A percentile compares a stretch with the other conserved stretches of the same genome.
Conservation (phyloP, 2,888 invertebrate species). For the Bellardia pandia region DNA sequence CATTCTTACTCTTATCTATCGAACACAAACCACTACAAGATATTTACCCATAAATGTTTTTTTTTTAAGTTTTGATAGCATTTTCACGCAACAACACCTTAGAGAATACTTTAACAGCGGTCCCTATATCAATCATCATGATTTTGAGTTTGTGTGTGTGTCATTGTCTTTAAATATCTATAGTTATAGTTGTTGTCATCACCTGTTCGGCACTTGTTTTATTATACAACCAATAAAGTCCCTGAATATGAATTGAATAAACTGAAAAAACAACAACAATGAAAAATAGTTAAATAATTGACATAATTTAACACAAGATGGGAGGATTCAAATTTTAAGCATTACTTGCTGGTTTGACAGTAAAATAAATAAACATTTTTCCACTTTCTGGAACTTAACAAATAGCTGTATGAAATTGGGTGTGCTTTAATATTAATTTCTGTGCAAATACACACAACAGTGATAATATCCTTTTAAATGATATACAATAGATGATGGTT, state of each 20-base stretch:
- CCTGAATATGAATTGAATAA: slow-evolving; percentile 32
- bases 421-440: slow-evolving; percentile 10
- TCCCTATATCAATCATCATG: slow-evolving; percentile 29
- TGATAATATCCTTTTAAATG: slow-evolving; percentile 22
- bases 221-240: slow-evolving; percentile 27
- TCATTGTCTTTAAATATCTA: background rate
- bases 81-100: slow-evolving; percentile 12
- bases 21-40: background rate
- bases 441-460: slow-evolving; percentile 18
- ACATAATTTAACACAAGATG: slow-evolving; percentile 51
- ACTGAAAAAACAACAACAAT: slow-evolving; percentile 5
- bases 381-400: slow-evolving; percentile 16
- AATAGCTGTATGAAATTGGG: background rate
- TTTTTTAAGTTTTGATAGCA: slow-evolving; percentile 10
- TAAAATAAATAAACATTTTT: background rate
- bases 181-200: slow-evolving; percentile 37
- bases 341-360: background rate
- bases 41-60: background rate
- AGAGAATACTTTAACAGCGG: background rate
- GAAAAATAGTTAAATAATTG: slow-evolving; percentile 37
- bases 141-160: slow-evolving; percentile 16
- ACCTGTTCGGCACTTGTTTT: slow-evolving; percentile 33
- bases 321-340: slow-evolving; percentile 53
- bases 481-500: background rate
- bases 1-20: background rate